Evolutionary conservation across 2,113 vertebrate genomes (phyloP).

Genomic region (Lasiurus cinereus): DNA sequence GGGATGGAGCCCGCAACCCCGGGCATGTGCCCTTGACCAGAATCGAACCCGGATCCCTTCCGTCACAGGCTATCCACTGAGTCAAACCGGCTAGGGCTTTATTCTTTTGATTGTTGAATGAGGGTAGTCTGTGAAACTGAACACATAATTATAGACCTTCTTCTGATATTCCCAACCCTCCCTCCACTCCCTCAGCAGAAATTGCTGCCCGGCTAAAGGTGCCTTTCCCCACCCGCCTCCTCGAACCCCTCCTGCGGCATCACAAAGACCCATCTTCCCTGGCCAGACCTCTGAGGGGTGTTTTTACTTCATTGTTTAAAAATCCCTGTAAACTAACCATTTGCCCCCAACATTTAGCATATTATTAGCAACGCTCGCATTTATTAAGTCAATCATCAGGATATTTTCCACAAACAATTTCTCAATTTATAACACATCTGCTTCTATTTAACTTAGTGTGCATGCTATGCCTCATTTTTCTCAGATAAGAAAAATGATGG

Average conservation of each 20-base stretch:
- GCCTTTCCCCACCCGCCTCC: too few species aligned
- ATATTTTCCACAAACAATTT: not conserved
- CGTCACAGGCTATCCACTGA: too few species aligned
- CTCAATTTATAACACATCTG: slow-evolving; percentile 27
- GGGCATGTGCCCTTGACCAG: too few species aligned
- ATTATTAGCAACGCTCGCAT: not conserved
- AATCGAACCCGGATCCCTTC: too few species aligned
- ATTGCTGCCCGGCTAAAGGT: not conserved
- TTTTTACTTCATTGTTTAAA: not conserved
- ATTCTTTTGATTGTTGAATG: too few species aligned
- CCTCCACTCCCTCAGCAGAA: not conserved
- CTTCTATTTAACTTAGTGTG: not conserved
- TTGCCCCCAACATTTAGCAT: slow-evolving; percentile 8
- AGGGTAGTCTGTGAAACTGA: not conserved
- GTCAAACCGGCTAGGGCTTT: too few species aligned
- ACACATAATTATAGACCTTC: not conserved
- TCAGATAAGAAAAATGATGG: not conserved
- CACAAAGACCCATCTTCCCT: not conserved
- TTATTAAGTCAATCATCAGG: slow-evolving; percentile 51
- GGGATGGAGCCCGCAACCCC: too few species aligned
- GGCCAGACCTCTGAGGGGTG: not conserved
- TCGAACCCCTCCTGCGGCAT: too few species aligned
- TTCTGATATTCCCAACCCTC: not conserved
- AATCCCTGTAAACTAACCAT: not conserved
- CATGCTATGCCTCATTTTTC: not conserved